Conservation (phyloP, 2,797 vertebrate genomes). For the Melanotaenia trifasciata region DNA sequence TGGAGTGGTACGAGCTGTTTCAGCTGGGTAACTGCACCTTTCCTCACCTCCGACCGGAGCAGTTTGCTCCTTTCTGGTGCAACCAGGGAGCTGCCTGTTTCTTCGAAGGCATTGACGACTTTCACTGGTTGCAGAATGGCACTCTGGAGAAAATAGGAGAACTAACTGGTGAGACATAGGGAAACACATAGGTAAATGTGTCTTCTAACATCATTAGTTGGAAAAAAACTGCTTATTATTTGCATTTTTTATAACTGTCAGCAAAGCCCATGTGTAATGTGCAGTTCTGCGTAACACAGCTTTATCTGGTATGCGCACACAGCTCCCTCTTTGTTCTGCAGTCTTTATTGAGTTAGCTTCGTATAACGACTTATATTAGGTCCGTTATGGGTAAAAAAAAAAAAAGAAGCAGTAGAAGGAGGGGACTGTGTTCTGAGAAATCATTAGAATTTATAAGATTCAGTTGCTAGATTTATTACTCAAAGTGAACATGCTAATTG, state of each 20-base stretch:
- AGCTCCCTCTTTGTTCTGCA: background rate
- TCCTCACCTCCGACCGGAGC: conserved; percentile 88
- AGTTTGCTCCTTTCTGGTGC: conserved; percentile 93
- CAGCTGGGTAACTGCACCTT: conserved; percentile 99
- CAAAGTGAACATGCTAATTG: background rate
- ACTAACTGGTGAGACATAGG: conserved; percentile 73
- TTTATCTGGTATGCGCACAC: background rate
- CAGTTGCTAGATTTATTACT: background rate
- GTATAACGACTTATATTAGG: background rate
- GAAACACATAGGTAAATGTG: background rate
- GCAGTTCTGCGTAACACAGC: background rate
- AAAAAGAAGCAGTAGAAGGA: background rate
- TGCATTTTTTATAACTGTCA: conserved; percentile 10
- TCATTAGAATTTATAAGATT: background rate
- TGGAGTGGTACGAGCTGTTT: conserved; percentile 99
- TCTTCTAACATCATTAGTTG: background rate
- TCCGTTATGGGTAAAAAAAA: background rate
- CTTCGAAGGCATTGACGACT: conserved; percentile 93
- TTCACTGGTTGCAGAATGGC: conserved; percentile 95
- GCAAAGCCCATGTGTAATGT: background rate
- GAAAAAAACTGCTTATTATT: background rate
- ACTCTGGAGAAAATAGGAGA: conserved; percentile 90
- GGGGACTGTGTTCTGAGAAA: background rate
- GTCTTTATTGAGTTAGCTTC: background rate
- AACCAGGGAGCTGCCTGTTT: conserved; percentile 99